Evolutionary conservation across 2,888 invertebrate genomes (phyloP), one percentile per base, ranked within the genome.

Genomic region (Falcaria lacertinaria): DNA sequence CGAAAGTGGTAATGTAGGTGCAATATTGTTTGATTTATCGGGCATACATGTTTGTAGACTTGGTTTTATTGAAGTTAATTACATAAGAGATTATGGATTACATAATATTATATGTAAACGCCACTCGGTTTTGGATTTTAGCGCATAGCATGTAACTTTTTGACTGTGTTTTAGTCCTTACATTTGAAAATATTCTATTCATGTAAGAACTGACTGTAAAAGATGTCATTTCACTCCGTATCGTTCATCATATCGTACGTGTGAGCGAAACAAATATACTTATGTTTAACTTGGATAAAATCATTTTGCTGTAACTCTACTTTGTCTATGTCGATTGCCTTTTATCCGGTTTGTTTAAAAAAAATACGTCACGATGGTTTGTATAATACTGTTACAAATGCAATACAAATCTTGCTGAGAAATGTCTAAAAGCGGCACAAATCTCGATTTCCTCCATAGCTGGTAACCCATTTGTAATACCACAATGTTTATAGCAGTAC

Each of bases 271-370:
- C 19, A 5, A 19, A 5, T n/a, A n/a, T n/a, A n/a, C n/a, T n/a
- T n/a, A n/a, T n/a, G n/a, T n/a, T 8, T 35, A 19, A 19, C 19
- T 22, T 37, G 5, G 37, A 37, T 37, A 37, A 25, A 37, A 22
- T 22, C 25, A 25, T 15, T 11, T 28, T 6, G 16, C 39, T 42
- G 41, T 44, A 43, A 22, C 38, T 42, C 57, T 57, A 64, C 66
- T 64, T 69, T 52, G 66, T 69, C 66, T 71, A 60, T 72, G 75
- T 72, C 65, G 72, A 64, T 66, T 60, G 69, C 65, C 66, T 63
- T 68, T 60, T 57, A 60, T 54, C 37, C 32, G 15, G 15, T 33
- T 13, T 37, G 14, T 19, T 33, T 5, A 16, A 8, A 33, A 14
- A 34, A 11, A 51, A 49, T 11, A 28, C 44, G 46, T 52, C 54